Conservation (phyloP, 1,140 invertebrate species). For the Bemisia tabaci region DNA sequence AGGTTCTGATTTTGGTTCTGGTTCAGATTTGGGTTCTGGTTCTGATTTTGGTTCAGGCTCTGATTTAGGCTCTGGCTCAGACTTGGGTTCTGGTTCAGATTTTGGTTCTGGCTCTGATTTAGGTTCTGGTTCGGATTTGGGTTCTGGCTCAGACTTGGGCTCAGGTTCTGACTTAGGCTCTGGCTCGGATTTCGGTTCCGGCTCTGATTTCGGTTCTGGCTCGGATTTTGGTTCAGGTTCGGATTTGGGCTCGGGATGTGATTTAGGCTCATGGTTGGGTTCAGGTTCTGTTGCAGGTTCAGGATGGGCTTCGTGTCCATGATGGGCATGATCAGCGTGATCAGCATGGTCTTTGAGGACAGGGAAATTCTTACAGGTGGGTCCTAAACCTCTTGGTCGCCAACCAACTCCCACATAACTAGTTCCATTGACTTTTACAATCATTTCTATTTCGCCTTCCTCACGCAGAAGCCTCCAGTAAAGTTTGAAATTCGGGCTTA, state of each 20-base stretch:
- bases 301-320: slow-evolving; percentile 25
- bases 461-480: slow-evolving; percentile 73
- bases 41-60: slow-evolving; percentile 35
- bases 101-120: slow-evolving; percentile 30
- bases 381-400: slow-evolving; percentile 54
- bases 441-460: slow-evolving; percentile 66
- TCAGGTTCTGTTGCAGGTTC: slow-evolving; percentile 21
- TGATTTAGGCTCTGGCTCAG: slow-evolving; percentile 29
- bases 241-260: slow-evolving; percentile 28
- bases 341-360: slow-evolving; percentile 27
- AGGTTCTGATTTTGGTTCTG: slow-evolving; percentile 33
- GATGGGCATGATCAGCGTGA: neutral
- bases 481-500: slow-evolving; percentile 55
- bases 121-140: slow-evolving; percentile 31
- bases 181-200: slow-evolving; percentile 33
- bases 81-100: slow-evolving; percentile 24
- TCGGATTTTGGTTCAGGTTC: slow-evolving; percentile 33
- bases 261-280: slow-evolving; percentile 7
- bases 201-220: slow-evolving; percentile 29
- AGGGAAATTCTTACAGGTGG: slow-evolving; percentile 62
- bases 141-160: slow-evolving; percentile 31
- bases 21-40: slow-evolving; percentile 34
- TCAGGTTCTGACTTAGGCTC: slow-evolving; percentile 33
- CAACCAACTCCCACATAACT: slow-evolving; percentile 77
- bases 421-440: slow-evolving; percentile 66